Conservation (phyloP, 1,140 invertebrate genomes). For the Aphelenchoides avenae region DNA sequence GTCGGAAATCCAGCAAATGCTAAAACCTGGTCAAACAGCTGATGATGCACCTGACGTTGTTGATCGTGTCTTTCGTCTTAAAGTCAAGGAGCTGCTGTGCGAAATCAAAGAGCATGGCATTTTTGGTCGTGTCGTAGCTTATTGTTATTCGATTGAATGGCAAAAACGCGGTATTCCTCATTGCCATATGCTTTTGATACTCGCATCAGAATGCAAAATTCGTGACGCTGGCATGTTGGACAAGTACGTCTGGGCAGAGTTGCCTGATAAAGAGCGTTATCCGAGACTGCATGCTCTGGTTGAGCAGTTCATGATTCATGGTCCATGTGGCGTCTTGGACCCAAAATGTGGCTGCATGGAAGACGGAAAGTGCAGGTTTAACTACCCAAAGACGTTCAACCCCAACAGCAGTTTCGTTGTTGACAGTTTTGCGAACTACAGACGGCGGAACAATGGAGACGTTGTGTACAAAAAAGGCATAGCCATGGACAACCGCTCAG, state of each 20-base stretch:
- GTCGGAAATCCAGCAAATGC: constrained; percentile 60
- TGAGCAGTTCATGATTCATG: constrained; percentile 60
- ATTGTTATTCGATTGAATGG: constrained; percentile 61
- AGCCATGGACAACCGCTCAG: constrained; percentile 62
- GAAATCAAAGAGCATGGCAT: constrained; percentile 42
- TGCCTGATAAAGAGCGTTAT: constrained; percentile 62
- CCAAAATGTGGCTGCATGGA: constrained; percentile 46
- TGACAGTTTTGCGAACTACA: constrained; percentile 22
- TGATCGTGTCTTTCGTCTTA: constrained; percentile 63
- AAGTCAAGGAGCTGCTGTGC: constrained; percentile 62
- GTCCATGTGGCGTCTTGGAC: constrained; percentile 43
- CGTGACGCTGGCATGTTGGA: constrained; percentile 59
- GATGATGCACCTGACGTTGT: constrained; percentile 61
- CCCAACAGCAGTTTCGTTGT: constrained; percentile 10
- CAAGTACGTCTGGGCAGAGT: constrained; percentile 64
- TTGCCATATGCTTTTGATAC: constrained; percentile 62
- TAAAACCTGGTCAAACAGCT: constrained; percentile 50
- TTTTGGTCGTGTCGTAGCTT: constrained; percentile 47
- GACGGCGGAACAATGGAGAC: constrained; percentile 31
- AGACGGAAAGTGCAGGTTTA: constrained; percentile 38
- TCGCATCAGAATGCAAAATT: constrained; percentile 50
- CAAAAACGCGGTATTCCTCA: constrained; percentile 65
- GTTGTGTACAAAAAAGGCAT: constrained; percentile 4
- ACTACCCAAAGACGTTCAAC: constrained; percentile 31
- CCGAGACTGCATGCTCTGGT: constrained; percentile 58